Conservation (phyloP, 2,888 invertebrate species). For the Leptinotarsa tumamoca region DNA sequence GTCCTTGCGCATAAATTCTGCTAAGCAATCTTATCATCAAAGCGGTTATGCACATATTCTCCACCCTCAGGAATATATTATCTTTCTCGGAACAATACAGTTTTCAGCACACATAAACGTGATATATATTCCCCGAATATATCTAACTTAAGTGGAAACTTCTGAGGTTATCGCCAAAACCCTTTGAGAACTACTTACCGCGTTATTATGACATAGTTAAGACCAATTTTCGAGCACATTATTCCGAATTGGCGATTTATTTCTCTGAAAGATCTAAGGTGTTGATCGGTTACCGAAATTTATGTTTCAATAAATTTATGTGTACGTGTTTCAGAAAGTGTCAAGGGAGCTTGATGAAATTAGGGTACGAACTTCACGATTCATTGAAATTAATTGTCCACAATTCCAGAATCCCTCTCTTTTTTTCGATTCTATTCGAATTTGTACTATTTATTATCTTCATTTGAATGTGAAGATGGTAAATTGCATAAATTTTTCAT, state of each 20-base stretch:
- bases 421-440: too few species aligned
- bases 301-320: neutral
- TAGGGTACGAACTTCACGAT: too few species aligned
- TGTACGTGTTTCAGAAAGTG: neutral
- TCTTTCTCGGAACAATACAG: conserved; percentile 14
- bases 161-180: conserved; percentile 34
- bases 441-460: too few species aligned
- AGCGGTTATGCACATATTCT: conserved; percentile 17
- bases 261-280: neutral
- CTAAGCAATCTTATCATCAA: conserved; percentile 12
- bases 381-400: too few species aligned
- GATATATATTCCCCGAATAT: conserved; percentile 13
- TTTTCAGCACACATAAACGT: conserved; percentile 20
- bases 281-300: neutral
- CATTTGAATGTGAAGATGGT: too few species aligned
- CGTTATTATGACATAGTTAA: conserved; percentile 36
- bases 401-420: too few species aligned
- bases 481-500: too few species aligned
- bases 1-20: neutral
- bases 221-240: conserved; percentile 39
- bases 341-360: too few species aligned
- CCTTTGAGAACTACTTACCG: conserved; percentile 36
- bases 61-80: conserved; percentile 26
- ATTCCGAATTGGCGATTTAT: conserved; percentile 36
- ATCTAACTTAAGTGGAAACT: conserved; percentile 26